Evolutionary conservation across 2,113 vertebrate genomes (phyloP), one percentile per base, ranked within the genome.

Genomic region (Corythoichthys intestinalis): DNA sequence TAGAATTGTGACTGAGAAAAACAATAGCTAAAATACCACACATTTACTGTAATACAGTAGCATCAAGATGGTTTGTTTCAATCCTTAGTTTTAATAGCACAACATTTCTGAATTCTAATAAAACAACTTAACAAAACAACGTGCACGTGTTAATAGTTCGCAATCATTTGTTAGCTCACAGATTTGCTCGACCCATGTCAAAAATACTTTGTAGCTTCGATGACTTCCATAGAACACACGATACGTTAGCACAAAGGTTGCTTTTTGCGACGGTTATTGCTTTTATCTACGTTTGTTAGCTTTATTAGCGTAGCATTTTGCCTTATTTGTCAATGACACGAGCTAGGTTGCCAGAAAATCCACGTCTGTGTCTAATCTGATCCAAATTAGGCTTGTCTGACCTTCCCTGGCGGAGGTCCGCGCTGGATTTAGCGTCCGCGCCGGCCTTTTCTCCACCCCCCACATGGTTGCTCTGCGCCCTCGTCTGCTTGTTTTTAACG

Each of bases 401-500:
- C 61, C 20, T 63, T 63, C 61, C 44, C 47, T 63, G 61, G 44
- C 61, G 20, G 61, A 47, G 61, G 61, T 48, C 44, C 6, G n/a
- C 13, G 61, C 39, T 63, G 41, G 44, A 63, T n/a, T 47, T 46
- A 47, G 61, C 20, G 7, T 34, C 6, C 44, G 56, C 12, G 34
- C 34, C 9, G 6, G 39, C 17, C 8, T 35, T 65, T 58, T 39
- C 35, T 37, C 10, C 28, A 57, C 56, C 35, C 34, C 34, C 13
- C 12, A 58, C 56, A 28, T 15, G 17, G 65, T 75, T 71, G 54
- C 71, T 58, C 37, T 14, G 67, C 70, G 11, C 63, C 75, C 69
- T 63, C 10, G 37, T 63, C 44, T 47, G 44, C 61, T 63, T 63
- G 61, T 63, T 63, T 63, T 58, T 58, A 58, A 58, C 56, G 56